Base-by-base conservation (phyloP, 1,140 invertebrate species). In the Dinothrombium tinctorium region DNA sequence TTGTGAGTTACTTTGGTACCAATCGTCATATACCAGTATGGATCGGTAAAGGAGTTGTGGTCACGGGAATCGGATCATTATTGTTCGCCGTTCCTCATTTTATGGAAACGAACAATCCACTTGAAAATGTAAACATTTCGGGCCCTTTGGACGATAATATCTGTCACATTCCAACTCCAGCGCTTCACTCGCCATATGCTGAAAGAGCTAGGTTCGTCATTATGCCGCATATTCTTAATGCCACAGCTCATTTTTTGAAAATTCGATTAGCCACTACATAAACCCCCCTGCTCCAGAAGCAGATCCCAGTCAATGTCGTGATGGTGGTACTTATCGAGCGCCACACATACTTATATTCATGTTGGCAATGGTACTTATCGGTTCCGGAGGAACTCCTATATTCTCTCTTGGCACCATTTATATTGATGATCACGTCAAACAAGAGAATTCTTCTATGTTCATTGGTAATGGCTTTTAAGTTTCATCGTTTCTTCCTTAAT, bases 1-100 rank as follows among this genome's bases (percentile, higher is more conserved):
- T 92, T 59, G 83, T 92, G 41, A 84, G 79, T 52, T 92, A 90
- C 58, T 70, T 90, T 50, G 84, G 83, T 33, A 82, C 78, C 49
- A 66, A 80, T 37, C 64, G 83, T 42, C 81, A 89, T 56, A 89
- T 90, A 54, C 84, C 84, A 24, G 76, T 81, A 25, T 89, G 83
- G 82, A 87, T 90, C 52, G 83, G 78, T 28, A 74, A 82, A 43
- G 79, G 65, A 9, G 57, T 63, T n/a, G 41, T 60, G 36, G 49
- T 66, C 23, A 65, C 65, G 57, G 63, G 59, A 4, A 49, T 64
- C 37, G 65, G 65, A 5, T 62, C 64, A 6, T 47, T 66, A 25
- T 42, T 65, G 25, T 67, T 67, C 50, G 54, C 62, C 14, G 45
- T 66, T 40, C 65, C 65, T 12, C 65, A 67, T 49, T 56, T 67